phyloP scores from a whole-genome alignment of 2,113 vertebrate species.

The Anthoscopus minutus region DNA sequence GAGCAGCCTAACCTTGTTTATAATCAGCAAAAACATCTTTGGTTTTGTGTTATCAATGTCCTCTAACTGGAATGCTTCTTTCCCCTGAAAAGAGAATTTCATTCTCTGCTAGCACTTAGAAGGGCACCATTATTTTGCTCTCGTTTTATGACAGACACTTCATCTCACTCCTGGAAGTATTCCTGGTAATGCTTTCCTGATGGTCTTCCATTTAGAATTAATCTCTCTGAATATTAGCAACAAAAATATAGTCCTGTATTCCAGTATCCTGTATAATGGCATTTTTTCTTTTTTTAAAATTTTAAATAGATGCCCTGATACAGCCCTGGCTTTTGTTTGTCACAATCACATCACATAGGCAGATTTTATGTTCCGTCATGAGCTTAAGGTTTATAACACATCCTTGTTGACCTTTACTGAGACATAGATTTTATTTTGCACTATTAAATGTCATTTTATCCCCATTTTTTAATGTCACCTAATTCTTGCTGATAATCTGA shows the following conservation, averaged over 20 bases:
- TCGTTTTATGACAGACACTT: background rate
- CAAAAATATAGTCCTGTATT: background rate
- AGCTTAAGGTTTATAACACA: background rate
- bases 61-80: background rate
- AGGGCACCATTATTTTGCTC: background rate
- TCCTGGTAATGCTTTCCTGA: background rate
- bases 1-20: background rate
- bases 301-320: background rate
- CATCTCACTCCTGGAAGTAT: background rate
- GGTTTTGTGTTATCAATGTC: background rate
- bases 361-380: background rate
- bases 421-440: background rate
- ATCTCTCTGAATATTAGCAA: background rate
- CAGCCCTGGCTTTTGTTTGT: background rate
- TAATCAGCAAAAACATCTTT: background rate
- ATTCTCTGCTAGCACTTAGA: background rate
- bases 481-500: background rate
- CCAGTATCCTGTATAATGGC: background rate
- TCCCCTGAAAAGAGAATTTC: background rate
- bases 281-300: background rate
- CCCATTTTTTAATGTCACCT: background rate
- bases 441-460: background rate
- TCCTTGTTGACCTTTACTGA: background rate
- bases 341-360: background rate
- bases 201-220: background rate